Evolutionary conservation across 1,140 invertebrate species (phyloP), one percentile per base, ranked within the genome.

Genomic region (Oryctes rhinoceros): DNA sequence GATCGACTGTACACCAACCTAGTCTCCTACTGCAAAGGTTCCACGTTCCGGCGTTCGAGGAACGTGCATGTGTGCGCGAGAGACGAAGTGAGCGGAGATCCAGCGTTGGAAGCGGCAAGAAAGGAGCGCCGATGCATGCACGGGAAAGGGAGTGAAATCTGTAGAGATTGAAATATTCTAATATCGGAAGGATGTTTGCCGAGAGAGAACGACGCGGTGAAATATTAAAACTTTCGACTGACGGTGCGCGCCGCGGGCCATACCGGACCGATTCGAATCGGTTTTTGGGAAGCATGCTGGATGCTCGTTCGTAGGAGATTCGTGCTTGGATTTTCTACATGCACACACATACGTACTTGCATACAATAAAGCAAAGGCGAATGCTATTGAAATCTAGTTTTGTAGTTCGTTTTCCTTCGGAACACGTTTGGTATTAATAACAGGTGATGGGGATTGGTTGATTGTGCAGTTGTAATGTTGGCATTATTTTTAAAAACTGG

Each of bases 121-220:
- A 67, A 67, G 65, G 65, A 20, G 65, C 65, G 18, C 65, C 79
- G 78, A 81, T 81, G 78, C 78, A 78, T 81, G 24, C 24, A 67
- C 20, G 20, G 67, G 71, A 81, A 80, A 80, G 80, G 81, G 82
- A 80, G 80, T 80, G 79, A 84, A 84, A 85, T 85, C 84, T 84
- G 83, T 80, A 80, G 83, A 85, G 82, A 85, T 85, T 85, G 83
- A 82, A 85, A 85, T 85, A 84, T 84, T 85, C 81, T 84, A 84
- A 85, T 85, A 84, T 85, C 81, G 84, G 79, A 80, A 80, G 75
- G 78, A 59, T 83, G 83, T 84, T 84, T 84, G 80, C 81, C 79
- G 80, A 82, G 81, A 83, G 83, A 67, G 30, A 20, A 35, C 20
- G 81, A 82, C 81, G 80, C 83, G 78, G 80, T 82, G 84, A 85